Conservation (phyloP, 2,113 vertebrate genomes). For the Probosciger aterrimus region DNA sequence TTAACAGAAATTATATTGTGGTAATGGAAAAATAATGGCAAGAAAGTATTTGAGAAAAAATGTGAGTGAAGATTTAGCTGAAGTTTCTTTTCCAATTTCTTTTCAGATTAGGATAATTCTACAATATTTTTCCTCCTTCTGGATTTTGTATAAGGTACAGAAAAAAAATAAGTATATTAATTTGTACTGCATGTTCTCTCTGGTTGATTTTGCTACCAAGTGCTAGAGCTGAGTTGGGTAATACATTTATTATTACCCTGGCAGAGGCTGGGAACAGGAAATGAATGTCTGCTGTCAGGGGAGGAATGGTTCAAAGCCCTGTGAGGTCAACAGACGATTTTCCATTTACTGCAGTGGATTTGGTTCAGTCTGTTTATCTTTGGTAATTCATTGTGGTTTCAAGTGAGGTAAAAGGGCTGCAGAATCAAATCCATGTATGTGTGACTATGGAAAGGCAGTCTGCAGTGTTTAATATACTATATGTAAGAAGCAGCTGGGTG, state of each 20-base stretch:
- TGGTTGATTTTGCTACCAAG: background rate
- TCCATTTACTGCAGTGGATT: conserved; percentile 9
- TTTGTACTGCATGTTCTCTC: background rate
- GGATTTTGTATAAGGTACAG: background rate
- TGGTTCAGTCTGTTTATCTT: background rate
- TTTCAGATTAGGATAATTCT: background rate
- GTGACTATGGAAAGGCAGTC: background rate
- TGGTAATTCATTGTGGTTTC: background rate
- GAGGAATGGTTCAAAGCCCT: background rate
- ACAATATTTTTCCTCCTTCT: background rate
- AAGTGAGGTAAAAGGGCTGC: background rate
- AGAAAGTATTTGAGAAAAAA: background rate
- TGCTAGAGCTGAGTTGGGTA: background rate
- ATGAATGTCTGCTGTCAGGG: conserved; percentile 37
- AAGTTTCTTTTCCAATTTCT: background rate
- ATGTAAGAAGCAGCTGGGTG: background rate
- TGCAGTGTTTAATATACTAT: background rate
- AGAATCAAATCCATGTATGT: background rate
- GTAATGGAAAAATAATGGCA: background rate
- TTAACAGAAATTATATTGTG: background rate
- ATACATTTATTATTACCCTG: conserved; percentile 17
- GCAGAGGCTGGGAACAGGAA: conserved; percentile 22
- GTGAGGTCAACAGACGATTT: background rate
- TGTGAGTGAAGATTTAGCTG: background rate
- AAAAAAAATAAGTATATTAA: background rate